Percentiles rank a stretch among this genome's conserved stretches.
Evolutionary conservation across 2,888 invertebrate genomes (phyloP).

Genomic region (Drosophila leonis): DNA sequence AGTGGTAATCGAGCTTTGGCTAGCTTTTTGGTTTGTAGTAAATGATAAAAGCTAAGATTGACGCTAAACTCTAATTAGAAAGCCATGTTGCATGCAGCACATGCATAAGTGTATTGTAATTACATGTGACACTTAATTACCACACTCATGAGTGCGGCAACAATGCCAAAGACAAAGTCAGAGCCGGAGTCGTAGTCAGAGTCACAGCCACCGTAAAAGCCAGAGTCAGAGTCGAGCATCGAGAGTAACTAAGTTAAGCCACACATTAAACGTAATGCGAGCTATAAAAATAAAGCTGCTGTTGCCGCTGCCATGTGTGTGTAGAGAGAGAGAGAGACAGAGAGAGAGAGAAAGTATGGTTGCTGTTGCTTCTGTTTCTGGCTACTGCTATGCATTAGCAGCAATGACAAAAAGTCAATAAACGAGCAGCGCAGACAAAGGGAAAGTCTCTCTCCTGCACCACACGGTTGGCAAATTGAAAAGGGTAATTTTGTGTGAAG

Average conservation of each 20-base stretch:
- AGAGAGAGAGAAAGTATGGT: background rate
- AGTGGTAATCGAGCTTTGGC: constrained; percentile 26
- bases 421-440: constrained; percentile 52
- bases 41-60: constrained; percentile 46
- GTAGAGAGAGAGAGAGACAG: background rate
- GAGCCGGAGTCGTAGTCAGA: constrained; percentile 21
- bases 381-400: constrained; percentile 76
- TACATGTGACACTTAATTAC: constrained; percentile 82
- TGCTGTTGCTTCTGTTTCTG: constrained; percentile 22
- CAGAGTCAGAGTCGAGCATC: constrained; percentile 42
- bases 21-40: constrained; percentile 22
- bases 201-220: constrained; percentile 16
- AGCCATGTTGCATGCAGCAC: constrained; percentile 69
- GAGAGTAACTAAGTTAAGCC: constrained; percentile 77
- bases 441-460: constrained; percentile 23
- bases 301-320: constrained; percentile 41
- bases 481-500: constrained; percentile 83
- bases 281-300: constrained; percentile 79
- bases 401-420: constrained; percentile 80
- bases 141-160: constrained; percentile 55
- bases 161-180: constrained; percentile 30
- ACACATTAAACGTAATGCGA: constrained; percentile 78
- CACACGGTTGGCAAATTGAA: constrained; percentile 73
- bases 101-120: constrained; percentile 81
- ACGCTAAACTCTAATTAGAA: constrained; percentile 79